Evolutionary conservation across 1,140 invertebrate species (phyloP).

Genomic region (Drosophila gunungcola): DNA sequence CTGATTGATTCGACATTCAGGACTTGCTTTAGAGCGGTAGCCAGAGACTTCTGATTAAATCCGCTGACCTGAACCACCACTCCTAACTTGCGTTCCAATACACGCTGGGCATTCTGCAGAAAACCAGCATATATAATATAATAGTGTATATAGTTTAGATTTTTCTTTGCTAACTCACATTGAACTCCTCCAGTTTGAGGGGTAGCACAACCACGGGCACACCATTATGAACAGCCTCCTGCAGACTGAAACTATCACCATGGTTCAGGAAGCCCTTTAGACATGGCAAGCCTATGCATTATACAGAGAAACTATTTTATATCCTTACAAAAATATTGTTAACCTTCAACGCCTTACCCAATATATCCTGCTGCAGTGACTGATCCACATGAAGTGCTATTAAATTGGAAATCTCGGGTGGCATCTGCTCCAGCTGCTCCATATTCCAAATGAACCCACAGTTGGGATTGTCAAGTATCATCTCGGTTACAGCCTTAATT

Average conservation of each 20-base stretch:
- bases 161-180: conserved; percentile 35
- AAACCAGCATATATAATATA: not conserved
- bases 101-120: conserved; percentile 62
- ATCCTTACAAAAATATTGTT: fast-evolving
- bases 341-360: conserved; percentile 26
- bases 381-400: conserved; percentile 8
- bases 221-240: conserved; percentile 86
- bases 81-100: conserved; percentile 58
- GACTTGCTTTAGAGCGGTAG: conserved; percentile 15
- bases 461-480: conserved; percentile 40
- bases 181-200: conserved; percentile 87
- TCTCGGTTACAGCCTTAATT: conserved; percentile 13
- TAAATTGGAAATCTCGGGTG: conserved; percentile 30
- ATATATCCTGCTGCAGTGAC: conserved; percentile 73
- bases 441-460: conserved; percentile 83
- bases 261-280: conserved; percentile 87
- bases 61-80: not conserved
- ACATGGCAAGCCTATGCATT: conserved; percentile 84
- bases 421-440: not conserved
- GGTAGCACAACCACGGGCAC: conserved; percentile 88
- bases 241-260: conserved; percentile 86
- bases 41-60: conserved; percentile 8
- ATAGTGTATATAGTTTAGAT: not conserved
- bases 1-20: conserved; percentile 12
- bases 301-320: not conserved